Base-by-base conservation (phyloP, 2,888 invertebrate genomes). In the Agelastica alni region DNA sequence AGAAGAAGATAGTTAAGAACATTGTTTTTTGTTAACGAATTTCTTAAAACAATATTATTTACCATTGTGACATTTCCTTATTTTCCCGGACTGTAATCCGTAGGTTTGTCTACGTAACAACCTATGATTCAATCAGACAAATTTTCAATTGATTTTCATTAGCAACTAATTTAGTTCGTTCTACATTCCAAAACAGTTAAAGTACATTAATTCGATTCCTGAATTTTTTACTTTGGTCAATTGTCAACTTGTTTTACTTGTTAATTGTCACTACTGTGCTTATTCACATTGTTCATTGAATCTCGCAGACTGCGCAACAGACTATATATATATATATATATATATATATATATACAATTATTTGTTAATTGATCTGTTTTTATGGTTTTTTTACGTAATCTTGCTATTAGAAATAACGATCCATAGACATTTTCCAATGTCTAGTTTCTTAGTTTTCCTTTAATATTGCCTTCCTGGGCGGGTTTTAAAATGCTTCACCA, bases 131-230 rank as follows among this genome's bases (percentile, higher is more conserved):
- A 56, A 61, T 58, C 44, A 51, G 48, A 47, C 57, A 59, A 60
- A 64, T 62, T 60, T 58, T 49, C 56, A 64, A 55, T 64, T 61
- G 51, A 59, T 60, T 61, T 60, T 59, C 59, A 60, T 64, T 57
- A 52, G 46, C 26, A 37, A 28, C 43, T 52, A 51, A 51, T 58
- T 59, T 30, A 32, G 42, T 34, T 52, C 36, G 46, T 42, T 53
- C 46, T 46, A 51, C 45, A 53, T 51, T 47, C 28, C 32, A 42
- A n/a, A 42, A 26, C 46, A 5, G 18, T 31, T 49, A 32, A 51
- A 48, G 14, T 41, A 16, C 22, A 31, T 39, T 48, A 41, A 48
- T 48, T 30, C 18, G 30, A 49, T 34, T 41, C 41, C 32, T 22
- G n/a, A 22, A 26, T 42, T 49, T 41, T 22, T 39, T 48, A n/a